Base-by-base conservation (phyloP, 2,797 vertebrate genomes). In the Leuciscus waleckii region DNA sequence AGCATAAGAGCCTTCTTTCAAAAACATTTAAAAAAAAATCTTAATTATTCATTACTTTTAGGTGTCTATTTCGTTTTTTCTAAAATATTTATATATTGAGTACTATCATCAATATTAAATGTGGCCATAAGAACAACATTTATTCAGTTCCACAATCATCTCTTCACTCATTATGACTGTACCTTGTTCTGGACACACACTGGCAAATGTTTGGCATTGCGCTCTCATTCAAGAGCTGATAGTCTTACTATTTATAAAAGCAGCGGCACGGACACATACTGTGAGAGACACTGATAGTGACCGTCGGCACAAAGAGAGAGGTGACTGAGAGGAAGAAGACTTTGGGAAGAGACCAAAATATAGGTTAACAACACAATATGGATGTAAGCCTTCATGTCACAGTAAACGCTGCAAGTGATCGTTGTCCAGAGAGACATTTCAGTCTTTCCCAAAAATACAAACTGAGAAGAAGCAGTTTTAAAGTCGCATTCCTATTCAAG, bases 241-340 rank as follows among this genome's bases (percentile, higher is more conserved):
- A 79, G 77, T 21, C 58, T 65, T 79, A 29, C 77, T 79, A 79
- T 79, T 79, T 46, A 71, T 37, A 65, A 21, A 63, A 65, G 58
- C 77, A 32, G 58, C 2, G 2, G 67, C 43, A 51, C 29, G 29
- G 76, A 79, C 51, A 41, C 23, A 79, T 56, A 21, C 41, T 51
- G 74, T 14, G 74, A 77, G 26, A 81, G 65, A 81, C 35, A 69
- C 43, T 68, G 41, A 58, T 69, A 65, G 46, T 19, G 61, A 80
- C 29, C 14, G 46, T 5, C 16, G 2, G 21, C 58, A 49, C n/a
- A 19, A 8, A 49, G 58, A 78, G 76, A 35, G 75, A 69, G 67
- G 19, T 32, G 63, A 69, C 8, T 11, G 69, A 43, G 23, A 43
- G 69, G 13, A 37, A 11, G 54, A 58, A n/a, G 21, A 58, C 8